Evolutionary conservation across 2,888 invertebrate genomes (phyloP), one percentile per base, ranked within the genome.

Genomic region (Amblyjoppa proteus): DNA sequence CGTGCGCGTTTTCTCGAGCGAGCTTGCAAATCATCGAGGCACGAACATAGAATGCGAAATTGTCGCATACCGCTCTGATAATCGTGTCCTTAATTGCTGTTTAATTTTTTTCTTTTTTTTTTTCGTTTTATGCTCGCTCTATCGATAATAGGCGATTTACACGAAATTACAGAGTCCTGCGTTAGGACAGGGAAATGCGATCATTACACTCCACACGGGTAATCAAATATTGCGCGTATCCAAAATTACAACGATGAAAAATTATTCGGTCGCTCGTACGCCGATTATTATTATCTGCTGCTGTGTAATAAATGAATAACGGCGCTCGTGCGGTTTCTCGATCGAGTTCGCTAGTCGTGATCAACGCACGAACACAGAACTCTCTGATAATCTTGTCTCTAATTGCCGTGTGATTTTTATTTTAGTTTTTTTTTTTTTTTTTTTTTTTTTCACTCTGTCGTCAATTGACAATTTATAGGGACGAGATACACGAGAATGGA

Each of bases 1-100:
- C 28, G 28, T 13, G n/a, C 25, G 25, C 58, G 28, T 3, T 28
- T 13, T 58, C 28, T 58, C 58, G 28, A 11, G 28, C 45, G 28
- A 58, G 58, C 58, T 28, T 13, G 58, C 58, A 28, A 58, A 28
- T 58, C 58, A 58, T 58, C 25, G 28, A 58, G 28, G 58, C 58
- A 13, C 4, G 58, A 25, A 13, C 25, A 58, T 28, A 25, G 13
- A 11, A 28, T 16, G 16, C 45, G 45, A 49, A 16, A 49, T 49
- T 49, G 3, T 3, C 45, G 16, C 4, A 0, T 1, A 0, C 16
- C 45, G 16, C 13, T 49, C 16, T 49, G 16, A 49, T 49, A 49
- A 49, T 49, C 45, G 45, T 49, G 45, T 49, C 45, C 16, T 49
- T 49, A 49, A 49, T 49, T 49, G 3, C 16, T 16, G 45, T 3